Percentiles rank a stretch among this genome's conserved stretches.
Evolutionary conservation across 2,113 vertebrate genomes (phyloP).

Genomic region (Anoura caudifer): DNA sequence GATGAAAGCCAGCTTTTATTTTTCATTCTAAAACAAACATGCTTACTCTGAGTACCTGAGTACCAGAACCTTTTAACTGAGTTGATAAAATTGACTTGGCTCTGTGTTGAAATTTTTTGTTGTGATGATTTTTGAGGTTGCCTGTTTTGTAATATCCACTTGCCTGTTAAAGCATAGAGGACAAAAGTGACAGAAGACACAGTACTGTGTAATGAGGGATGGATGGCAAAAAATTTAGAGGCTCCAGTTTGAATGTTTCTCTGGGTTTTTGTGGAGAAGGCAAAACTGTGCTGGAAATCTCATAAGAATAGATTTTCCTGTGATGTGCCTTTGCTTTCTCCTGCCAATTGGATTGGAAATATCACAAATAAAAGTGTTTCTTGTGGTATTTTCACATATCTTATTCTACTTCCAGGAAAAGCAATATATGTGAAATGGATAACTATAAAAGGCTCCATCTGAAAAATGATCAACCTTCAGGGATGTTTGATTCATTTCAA

Average conservation of each 20-base stretch:
- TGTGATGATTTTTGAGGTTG: background rate
- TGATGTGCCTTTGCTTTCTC: conserved; percentile 22
- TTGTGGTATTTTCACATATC: conserved; percentile 25
- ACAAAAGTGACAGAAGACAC: background rate
- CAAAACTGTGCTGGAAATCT: conserved; percentile 17
- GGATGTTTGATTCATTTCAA: conserved; percentile 37
- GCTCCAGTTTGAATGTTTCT: background rate
- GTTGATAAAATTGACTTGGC: background rate
- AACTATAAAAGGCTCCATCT: background rate
- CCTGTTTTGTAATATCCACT: background rate
- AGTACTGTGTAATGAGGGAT: background rate
- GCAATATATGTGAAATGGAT: conserved; percentile 1
- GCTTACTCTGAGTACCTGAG: background rate
- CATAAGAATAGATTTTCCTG: conserved; percentile 12
- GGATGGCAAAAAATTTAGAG: background rate
- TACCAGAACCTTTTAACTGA: background rate
- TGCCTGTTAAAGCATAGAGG: background rate
- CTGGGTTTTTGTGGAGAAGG: background rate
- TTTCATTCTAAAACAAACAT: background rate
- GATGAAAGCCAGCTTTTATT: background rate
- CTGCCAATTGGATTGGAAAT: conserved; percentile 16
- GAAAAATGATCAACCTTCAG: conserved; percentile 21
- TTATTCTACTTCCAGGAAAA: conserved; percentile 38
- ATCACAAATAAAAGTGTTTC: conserved; percentile 23
- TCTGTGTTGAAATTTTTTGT: background rate